These are phyloP conservation scores for Pomatostomus ruficeps DNA, from an alignment of 2,113 vertebrate species.

Conservation along the genomic window DNA sequence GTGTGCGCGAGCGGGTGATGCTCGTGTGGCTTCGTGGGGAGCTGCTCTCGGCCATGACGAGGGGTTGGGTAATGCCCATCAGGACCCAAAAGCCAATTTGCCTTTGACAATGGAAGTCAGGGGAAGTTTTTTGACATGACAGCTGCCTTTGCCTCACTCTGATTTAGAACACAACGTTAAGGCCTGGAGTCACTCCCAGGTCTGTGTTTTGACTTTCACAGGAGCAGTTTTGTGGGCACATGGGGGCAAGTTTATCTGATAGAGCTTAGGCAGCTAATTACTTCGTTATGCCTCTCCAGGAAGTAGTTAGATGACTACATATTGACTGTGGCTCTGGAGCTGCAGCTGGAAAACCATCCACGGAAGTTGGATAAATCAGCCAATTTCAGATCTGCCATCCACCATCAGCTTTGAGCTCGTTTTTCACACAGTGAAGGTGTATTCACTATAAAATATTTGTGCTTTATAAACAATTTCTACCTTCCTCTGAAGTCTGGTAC, in stretches of 20 bases:
- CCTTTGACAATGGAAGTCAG: neutral
- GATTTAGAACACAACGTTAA: neutral
- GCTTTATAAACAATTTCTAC: neutral
- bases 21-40: neutral
- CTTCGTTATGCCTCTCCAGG: neutral
- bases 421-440: neutral
- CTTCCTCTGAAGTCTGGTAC: neutral
- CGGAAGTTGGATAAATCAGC: neutral
- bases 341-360: neutral
- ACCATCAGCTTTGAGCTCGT: neutral
- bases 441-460: neutral
- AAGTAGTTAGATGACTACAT: conserved; percentile 20
- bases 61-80: neutral
- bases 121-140: neutral
- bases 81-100: neutral
- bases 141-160: neutral
- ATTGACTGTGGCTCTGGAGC: neutral
- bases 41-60: neutral
- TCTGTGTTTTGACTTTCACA: neutral
- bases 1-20: neutral
- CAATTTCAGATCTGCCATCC: neutral
- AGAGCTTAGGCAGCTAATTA: neutral
- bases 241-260: neutral
- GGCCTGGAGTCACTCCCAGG: neutral
- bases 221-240: neutral